Evolutionary conservation across 1,140 invertebrate genomes (phyloP), one percentile per base, ranked within the genome.

Genomic region (Leptoteleia sp.): DNA sequence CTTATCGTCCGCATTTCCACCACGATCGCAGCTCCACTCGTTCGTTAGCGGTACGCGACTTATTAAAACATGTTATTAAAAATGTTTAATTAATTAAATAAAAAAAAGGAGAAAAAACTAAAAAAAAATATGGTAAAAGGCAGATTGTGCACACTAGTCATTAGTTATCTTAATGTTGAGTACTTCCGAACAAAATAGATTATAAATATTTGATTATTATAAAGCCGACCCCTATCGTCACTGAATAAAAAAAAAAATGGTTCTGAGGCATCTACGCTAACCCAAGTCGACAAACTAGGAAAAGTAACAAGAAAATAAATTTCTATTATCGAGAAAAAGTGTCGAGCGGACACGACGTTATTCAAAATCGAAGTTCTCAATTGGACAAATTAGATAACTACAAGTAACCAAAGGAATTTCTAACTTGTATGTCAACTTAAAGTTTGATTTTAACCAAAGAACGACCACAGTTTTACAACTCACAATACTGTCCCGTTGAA

Each of bases 1-100:
- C 73, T 80, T 77, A 80, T 80, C 79, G 79, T 77, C 79, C 70
- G 73, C 73, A 80, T 80, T 80, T 80, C 79, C 73, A 80, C 59
- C 79, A 80, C 78, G 78, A 76, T 76, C 78, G 73, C 72, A 76
- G 77, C 72, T 80, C 78, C 72, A 80, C 78, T 76, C 78, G 78
- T 80, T 80, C 78, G 64, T 80, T 80, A 80, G 78, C 78, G 78
- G 78, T 76, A 80, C 57, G 72, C 68, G 72, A 80, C 78, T 80
- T 80, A 78, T 55, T 27, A n/a, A n/a, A n/a, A n/a, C n/a, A n/a
- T n/a, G n/a, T n/a, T n/a, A n/a, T n/a, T n/a, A n/a, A n/a, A n/a
- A n/a, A n/a, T n/a, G n/a, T n/a, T 17, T 40, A 57, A 38, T 31
- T 12, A 29, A 38, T 27, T 55, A 54, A 37, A 68, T 17, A 17